These are phyloP conservation scores for Leptinotarsa undecemlineata DNA, from an alignment of 1,140 invertebrate genomes.

Conservation along the genomic window DNA sequence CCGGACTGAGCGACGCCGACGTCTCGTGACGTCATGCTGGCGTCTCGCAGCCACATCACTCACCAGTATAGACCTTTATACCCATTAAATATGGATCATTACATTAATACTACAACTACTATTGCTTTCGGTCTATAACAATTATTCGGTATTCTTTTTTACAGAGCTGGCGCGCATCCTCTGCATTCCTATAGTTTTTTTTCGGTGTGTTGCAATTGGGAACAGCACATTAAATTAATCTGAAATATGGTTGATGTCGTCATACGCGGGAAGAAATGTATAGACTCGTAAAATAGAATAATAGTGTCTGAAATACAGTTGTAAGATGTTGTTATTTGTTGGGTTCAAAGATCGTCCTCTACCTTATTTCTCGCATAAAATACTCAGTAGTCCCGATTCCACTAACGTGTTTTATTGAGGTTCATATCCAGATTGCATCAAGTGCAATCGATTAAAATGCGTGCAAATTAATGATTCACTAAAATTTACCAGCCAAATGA, in stretches of 20 bases:
- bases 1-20: constrained; percentile 36
- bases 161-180: constrained; percentile 6
- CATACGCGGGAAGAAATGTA: background rate
- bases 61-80: constrained; percentile 31
- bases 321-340: no score
- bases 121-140: constrained; percentile 21
- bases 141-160: constrained; percentile 27
- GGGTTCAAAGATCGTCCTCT: no score
- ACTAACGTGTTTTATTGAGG: no score
- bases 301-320: no score
- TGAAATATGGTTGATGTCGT: background rate
- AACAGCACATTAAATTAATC: constrained; percentile 1
- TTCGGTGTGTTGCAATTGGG: background rate
- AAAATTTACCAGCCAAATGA: no score
- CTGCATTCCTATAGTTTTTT: constrained; percentile 16
- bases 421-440: no score
- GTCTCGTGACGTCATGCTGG: constrained; percentile 42
- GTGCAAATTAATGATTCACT: no score
- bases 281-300: no score
- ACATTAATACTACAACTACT: constrained; percentile 28
- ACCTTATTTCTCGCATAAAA: no score
- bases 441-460: no score
- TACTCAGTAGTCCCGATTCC: no score
- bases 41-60: constrained; percentile 39
- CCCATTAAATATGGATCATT: constrained; percentile 34